A percentile compares a stretch with the other conserved stretches of the same genome.
Conservation (phyloP, 2,797 vertebrate species). For the Paedocypris micromegethes region DNA sequence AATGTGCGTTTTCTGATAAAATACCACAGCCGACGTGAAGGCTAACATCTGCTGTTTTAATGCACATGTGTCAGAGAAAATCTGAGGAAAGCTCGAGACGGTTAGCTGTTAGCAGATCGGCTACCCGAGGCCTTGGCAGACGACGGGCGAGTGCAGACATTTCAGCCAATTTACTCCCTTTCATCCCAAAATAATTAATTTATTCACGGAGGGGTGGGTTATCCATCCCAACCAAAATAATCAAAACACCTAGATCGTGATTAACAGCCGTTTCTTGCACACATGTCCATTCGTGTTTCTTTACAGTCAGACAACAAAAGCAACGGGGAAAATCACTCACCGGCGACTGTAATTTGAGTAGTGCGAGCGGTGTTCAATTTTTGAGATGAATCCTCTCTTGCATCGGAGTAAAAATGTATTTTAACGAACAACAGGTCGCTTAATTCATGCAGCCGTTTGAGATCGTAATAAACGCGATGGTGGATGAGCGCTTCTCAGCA, state of each 20-base stretch:
- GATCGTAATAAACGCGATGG: slow-evolving; percentile 15
- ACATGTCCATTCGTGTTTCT: slow-evolving; percentile 30
- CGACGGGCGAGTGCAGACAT: too few relatives aligned
- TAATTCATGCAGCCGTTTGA: slow-evolving; percentile 9
- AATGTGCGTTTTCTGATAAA: too few relatives aligned
- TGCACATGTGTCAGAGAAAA: too few relatives aligned
- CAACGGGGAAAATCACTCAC: slow-evolving; percentile 55
- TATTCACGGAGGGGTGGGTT: neutral
- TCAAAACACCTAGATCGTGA: neutral
- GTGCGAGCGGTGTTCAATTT: neutral
- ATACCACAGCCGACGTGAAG: too few relatives aligned
- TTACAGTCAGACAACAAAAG: slow-evolving; percentile 65
- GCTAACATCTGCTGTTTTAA: too few relatives aligned
- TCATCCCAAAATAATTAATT: too few relatives aligned
- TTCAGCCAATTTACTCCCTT: too few relatives aligned
- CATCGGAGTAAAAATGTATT: neutral
- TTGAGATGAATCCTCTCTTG: neutral
- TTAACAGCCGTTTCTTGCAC: slow-evolving; percentile 17
- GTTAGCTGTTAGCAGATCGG: too few relatives aligned
- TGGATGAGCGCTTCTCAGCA: slow-evolving; percentile 21
- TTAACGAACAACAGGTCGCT: slow-evolving; percentile 24
- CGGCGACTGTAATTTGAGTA: neutral
- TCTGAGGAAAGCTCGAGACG: too few relatives aligned
- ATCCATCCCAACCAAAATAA: neutral
- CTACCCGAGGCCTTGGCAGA: too few relatives aligned